Base-by-base conservation (phyloP, 1,140 invertebrate species). In the Pomacea maculata region DNA sequence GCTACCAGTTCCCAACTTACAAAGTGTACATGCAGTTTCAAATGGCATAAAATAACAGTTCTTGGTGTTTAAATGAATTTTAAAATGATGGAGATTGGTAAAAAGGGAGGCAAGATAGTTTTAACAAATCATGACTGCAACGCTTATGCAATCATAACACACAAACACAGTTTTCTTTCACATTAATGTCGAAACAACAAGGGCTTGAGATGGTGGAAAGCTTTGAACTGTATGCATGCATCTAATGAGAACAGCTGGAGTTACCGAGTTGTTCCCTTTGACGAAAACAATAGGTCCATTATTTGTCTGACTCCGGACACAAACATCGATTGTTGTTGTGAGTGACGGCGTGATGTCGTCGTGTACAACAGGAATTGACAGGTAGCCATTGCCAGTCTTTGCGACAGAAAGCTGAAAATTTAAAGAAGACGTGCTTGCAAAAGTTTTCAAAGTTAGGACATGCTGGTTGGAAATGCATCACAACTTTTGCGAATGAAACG, bases 241-340 rank as follows among this genome's bases (percentile, higher is more conserved):
- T 45, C 57, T 61, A 61, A 11, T 61, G 57, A 0, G 57, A 11
- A 61, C 15, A 61, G 57, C 71, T 12, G 9, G 54, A 57, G 21
- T 7, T 76, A 76, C 75, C 57, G 77, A 78, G 64, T 57, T 71
- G 21, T 78, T 78, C 45, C 75, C 77, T 54, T 78, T 78, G 65
- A 78, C 67, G 12, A 78, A 54, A 65, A 78, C 7, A 10, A 78
- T 45, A 0, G 77, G 77, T 19, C 77, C 77, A n/a, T 70, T 54
- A 5, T 19, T 45, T 65, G 55, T 52, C 45, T 55, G 45, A 52
- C 45, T 70, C 54, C 25, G 52, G 77, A 78, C 19, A n/a, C 77
- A 78, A 64, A 78, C 45, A 25, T 78, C 77, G 19, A 78, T n/a
- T 8, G 65, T 78, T 34, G 77, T 78, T 45, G 67, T 65, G 61